phyloP scores from a whole-genome alignment of 37 sponge, comb jelly and placozoan genomes.

The Amphimedon queenslandica region DNA sequence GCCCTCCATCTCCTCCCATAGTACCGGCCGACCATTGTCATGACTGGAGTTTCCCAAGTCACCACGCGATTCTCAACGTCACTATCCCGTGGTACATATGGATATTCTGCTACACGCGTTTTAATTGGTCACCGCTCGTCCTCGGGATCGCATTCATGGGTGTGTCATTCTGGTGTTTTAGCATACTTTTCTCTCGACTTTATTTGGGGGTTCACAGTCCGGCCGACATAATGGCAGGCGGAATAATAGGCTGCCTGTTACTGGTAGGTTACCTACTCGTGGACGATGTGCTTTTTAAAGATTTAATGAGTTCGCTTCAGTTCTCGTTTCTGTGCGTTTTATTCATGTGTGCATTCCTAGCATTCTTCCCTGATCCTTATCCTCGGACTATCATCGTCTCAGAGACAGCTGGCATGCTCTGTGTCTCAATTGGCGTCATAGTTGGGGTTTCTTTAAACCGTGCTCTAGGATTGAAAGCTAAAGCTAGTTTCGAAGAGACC shows the following conservation, averaged over 20 bases:
- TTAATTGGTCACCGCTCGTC: not conserved
- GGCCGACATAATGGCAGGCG: constrained; percentile 53
- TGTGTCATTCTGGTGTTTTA: constrained; percentile 45
- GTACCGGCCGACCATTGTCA: constrained; percentile 34
- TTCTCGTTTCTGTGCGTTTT: constrained; percentile 8
- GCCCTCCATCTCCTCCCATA: constrained; percentile 63
- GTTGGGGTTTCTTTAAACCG: too few species aligned
- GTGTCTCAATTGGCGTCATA: too few species aligned
- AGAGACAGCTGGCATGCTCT: too few species aligned
- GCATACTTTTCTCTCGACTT: constrained; percentile 60
- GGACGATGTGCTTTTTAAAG: not conserved
- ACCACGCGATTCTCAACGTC: constrained; percentile 53
- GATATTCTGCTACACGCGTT: constrained; percentile 17
- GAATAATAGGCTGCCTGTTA: constrained; percentile 47
- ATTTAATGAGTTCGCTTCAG: too few species aligned
- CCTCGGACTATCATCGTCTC: constrained; percentile 35
- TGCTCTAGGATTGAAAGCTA: too few species aligned
- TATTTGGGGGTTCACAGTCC: constrained; percentile 75
- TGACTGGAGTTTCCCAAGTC: constrained; percentile 64
- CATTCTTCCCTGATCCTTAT: constrained; percentile 46
- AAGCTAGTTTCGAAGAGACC: too few species aligned
- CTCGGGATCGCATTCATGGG: constrained; percentile 12
- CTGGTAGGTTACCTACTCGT: constrained; percentile 43
- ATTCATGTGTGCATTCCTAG: constrained; percentile 21
- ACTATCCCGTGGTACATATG: constrained; percentile 66